Percentiles rank a stretch among this genome's conserved stretches.
Conservation (phyloP, 2,888 invertebrate genomes). For the Achlya flavicornis region DNA sequence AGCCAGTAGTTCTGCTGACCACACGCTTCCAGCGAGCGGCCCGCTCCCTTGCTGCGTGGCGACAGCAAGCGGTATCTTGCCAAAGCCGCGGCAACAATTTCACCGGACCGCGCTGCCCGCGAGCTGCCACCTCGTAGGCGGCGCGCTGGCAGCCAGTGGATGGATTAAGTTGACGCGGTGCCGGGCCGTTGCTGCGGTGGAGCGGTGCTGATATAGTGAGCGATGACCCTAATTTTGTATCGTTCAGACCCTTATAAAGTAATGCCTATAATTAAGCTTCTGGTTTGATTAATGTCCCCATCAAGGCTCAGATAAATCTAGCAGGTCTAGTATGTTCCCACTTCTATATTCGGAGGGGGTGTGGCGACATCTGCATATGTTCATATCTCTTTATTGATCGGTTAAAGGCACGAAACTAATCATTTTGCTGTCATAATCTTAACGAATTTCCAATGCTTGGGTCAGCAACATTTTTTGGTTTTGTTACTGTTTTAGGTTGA, state of each 20-base stretch:
- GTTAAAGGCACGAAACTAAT: constrained; percentile 45
- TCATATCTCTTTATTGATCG: constrained; percentile 60
- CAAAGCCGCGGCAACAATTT: too few relatives aligned
- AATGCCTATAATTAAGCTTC: not conserved
- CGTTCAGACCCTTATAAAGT: not conserved
- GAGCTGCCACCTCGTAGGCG: too few relatives aligned
- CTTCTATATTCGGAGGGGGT: constrained; percentile 42
- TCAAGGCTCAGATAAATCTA: constrained; percentile 16
- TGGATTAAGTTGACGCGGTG: too few relatives aligned
- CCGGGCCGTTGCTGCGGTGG: too few relatives aligned
- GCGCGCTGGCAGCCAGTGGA: too few relatives aligned
- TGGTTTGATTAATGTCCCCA: constrained; percentile 29
- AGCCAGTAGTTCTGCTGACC: too few relatives aligned
- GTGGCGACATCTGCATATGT: constrained; percentile 51
- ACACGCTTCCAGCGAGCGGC: too few relatives aligned
- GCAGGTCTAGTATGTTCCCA: constrained; percentile 18
- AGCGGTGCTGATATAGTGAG: too few relatives aligned
- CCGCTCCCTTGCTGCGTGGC: too few relatives aligned
- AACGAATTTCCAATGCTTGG: constrained; percentile 58
- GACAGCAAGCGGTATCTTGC: too few relatives aligned
- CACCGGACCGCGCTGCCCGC: too few relatives aligned
- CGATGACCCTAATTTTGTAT: too few relatives aligned
- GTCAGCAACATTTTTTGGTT: constrained; percentile 31
- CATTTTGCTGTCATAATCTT: constrained; percentile 57
- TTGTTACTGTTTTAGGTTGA: not conserved